Base-by-base conservation (phyloP, 2,888 invertebrate species). In the Plutella xylostella region DNA sequence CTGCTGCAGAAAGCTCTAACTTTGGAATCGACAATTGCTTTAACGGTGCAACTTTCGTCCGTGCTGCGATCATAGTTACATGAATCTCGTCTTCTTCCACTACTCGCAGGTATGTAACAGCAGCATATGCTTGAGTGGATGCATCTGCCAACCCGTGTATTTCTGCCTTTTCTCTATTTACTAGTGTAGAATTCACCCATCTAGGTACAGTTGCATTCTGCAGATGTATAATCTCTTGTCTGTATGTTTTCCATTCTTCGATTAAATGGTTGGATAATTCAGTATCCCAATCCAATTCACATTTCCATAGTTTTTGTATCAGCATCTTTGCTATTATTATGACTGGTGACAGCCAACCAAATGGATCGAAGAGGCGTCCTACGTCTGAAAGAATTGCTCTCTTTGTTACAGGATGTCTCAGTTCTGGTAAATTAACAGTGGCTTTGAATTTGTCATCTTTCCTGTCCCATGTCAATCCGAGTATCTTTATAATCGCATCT, bases 341-440 rank as follows among this genome's bases (percentile, higher is more conserved):
- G n/a, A 49, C 39, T 14, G 49, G 52, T 11, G 47, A 40, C n/a
- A 51, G n/a, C 49, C 51, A 55, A 6, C 52, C 55, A 11, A 50
- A n/a, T 18, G 53, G 51, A 39, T 54, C 53, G 33, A 38, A 54
- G 9, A 51, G 45, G 9, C 45, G 45, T n/a, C 48, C 46, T 2
- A 46, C 31, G n/a, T 50, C 49, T 3, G 48, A 48, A 22, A 51
- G 22, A n/a, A 49, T 43, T 9, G 28, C 35, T 33, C 49, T 35
- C 31, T 50, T 47, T 39, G 48, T 48, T 11, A 42, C 33, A 28
- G 48, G 44, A 4, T n/a, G 14, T 30, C 12, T 40, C 3, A 37
- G 6, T 21, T 44, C 37, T 28, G 48, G 42, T 22, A 52, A 43
- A 22, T 47, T 43, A 11, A 48, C 46, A 11, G 41, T 19, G 21